A percentile compares a stretch with the other conserved stretches of the same genome.
phyloP scores from a whole-genome alignment of 2,888 invertebrate species.

The Dichetophora obliterata region DNA sequence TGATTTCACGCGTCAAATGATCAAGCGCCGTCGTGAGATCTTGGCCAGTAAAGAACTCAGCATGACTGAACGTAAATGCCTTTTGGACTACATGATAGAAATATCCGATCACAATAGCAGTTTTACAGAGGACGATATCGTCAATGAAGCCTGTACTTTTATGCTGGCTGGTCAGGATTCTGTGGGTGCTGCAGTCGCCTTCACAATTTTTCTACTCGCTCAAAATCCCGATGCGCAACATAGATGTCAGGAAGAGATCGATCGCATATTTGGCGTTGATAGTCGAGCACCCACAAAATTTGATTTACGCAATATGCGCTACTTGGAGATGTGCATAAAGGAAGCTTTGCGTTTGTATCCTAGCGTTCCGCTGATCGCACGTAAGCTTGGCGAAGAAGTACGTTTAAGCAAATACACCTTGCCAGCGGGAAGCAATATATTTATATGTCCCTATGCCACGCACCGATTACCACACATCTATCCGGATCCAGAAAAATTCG shows the following conservation, averaged over 20 bases:
- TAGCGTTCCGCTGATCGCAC: slow-evolving; percentile 68
- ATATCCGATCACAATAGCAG: slow-evolving; percentile 70
- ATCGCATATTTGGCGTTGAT: slow-evolving; percentile 69
- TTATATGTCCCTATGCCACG: slow-evolving; percentile 73
- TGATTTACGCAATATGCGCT: slow-evolving; percentile 76
- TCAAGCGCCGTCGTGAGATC: slow-evolving; percentile 61
- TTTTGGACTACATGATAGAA: slow-evolving; percentile 73
- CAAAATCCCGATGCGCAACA: slow-evolving; percentile 71
- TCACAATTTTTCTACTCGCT: slow-evolving; percentile 73
- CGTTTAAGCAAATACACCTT: slow-evolving; percentile 69
- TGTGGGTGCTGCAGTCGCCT: slow-evolving; percentile 73
- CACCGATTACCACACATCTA: slow-evolving; percentile 73
- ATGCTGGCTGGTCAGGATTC: slow-evolving; percentile 78
- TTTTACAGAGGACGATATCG: slow-evolving; percentile 73
- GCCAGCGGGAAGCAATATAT: slow-evolving; percentile 72
- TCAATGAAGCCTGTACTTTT: slow-evolving; percentile 75
- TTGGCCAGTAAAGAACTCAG: slow-evolving; percentile 51
- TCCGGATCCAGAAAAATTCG: slow-evolving; percentile 73
- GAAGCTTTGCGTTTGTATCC: slow-evolving; percentile 74
- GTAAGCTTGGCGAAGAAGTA: slow-evolving; percentile 67
- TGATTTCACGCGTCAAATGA: slow-evolving; percentile 70
- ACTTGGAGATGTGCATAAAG: slow-evolving; percentile 79
- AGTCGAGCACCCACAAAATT: slow-evolving; percentile 71
- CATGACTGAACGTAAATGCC: slow-evolving; percentile 61
- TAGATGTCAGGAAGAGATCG: slow-evolving; percentile 71